Evolutionary conservation across 2,797 vertebrate species (phyloP).

Genomic region (Momotus momota): DNA sequence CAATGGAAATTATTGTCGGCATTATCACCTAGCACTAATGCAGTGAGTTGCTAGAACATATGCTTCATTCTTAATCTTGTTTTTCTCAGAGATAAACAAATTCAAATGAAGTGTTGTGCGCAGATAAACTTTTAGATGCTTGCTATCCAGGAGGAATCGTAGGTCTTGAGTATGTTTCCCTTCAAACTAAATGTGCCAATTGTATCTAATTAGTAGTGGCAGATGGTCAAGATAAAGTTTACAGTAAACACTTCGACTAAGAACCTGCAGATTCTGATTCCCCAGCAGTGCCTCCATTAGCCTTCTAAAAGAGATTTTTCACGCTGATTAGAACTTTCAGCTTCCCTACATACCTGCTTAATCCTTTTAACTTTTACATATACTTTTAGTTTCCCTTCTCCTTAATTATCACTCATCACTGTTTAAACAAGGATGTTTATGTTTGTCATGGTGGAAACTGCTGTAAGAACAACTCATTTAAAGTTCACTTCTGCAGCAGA

Average conservation of each 20-base stretch:
- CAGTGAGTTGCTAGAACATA: background rate
- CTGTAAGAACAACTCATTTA: background rate
- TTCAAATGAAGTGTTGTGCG: background rate
- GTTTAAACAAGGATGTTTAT: background rate
- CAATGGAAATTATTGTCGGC: background rate
- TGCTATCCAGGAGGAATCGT: background rate
- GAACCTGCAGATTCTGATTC: background rate
- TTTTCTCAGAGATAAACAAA: conserved; percentile 9
- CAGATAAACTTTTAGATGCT: background rate
- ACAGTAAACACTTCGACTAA: background rate
- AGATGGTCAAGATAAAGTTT: conserved; percentile 3
- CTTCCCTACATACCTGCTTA: background rate
- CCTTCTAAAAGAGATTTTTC: background rate
- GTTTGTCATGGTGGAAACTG: background rate
- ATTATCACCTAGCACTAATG: background rate
- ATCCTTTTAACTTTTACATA: background rate
- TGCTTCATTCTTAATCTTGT: background rate
- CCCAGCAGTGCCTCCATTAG: background rate
- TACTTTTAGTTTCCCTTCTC: background rate
- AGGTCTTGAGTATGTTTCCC: background rate
- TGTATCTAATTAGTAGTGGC: background rate
- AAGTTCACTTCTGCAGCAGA: background rate
- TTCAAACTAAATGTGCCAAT: background rate
- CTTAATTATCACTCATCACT: background rate
- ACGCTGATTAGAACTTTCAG: background rate